These are phyloP conservation scores for Coptodon rendalli DNA, from an alignment of 2,113 vertebrate genomes.

Conservation along the genomic window DNA sequence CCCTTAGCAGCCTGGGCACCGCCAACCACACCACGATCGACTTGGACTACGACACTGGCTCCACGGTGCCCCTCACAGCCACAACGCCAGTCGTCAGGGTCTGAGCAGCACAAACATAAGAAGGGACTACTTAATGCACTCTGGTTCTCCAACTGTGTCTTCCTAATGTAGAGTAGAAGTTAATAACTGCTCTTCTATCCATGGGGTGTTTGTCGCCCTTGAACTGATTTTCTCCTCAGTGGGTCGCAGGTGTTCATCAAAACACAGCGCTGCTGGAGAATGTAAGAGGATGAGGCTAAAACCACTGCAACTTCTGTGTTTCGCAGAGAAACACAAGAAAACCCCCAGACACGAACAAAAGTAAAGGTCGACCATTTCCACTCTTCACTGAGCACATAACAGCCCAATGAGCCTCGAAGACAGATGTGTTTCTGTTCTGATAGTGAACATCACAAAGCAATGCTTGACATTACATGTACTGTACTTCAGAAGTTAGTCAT, in stretches of 20 bases:
- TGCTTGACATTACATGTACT: slow-evolving; percentile 41
- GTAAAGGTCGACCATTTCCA: slow-evolving; percentile 24
- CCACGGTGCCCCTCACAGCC: slow-evolving; percentile 77
- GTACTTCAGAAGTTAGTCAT: slow-evolving; percentile 40
- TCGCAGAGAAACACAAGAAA: slow-evolving; percentile 19
- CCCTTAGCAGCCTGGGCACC: slow-evolving; percentile 75
- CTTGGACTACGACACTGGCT: slow-evolving; percentile 80
- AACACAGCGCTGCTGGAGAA: neutral
- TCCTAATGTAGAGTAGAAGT: slow-evolving; percentile 1
- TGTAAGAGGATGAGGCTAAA: neutral
- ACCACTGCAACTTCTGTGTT: slow-evolving; percentile 38
- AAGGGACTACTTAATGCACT: neutral
- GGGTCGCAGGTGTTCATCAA: neutral
- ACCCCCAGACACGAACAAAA: neutral
- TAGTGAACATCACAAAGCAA: slow-evolving; percentile 16
- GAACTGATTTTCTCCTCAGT: neutral
- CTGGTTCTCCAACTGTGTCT: slow-evolving; percentile 3
- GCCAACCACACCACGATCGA: slow-evolving; percentile 74
- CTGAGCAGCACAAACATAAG: slow-evolving; percentile 36
- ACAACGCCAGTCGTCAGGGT: slow-evolving; percentile 68
- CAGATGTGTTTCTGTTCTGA: neutral
- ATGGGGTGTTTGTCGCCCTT: neutral
- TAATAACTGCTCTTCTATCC: neutral
- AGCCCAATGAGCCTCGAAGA: slow-evolving; percentile 33
- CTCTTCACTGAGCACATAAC: slow-evolving; percentile 22